phyloP scores from a whole-genome alignment of 2,797 vertebrate species.

The Nyctalus aviator region DNA sequence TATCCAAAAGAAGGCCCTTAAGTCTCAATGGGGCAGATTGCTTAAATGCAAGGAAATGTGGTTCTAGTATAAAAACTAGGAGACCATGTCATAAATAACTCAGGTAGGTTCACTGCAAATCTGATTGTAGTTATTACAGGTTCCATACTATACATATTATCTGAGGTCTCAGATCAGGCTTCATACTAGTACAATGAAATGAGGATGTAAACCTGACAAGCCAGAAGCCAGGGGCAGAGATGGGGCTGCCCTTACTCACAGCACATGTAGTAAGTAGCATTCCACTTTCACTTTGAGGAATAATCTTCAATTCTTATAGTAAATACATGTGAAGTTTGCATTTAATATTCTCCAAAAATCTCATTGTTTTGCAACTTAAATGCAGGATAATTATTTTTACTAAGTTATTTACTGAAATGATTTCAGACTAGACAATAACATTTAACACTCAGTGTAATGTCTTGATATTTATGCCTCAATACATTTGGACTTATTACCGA shows the following conservation, averaged over 20 bases:
- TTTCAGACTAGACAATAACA: constrained; percentile 73
- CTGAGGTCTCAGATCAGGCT: constrained; percentile 34
- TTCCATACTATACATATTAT: constrained; percentile 34
- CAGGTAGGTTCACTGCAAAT: constrained; percentile 52
- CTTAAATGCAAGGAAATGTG: constrained; percentile 44
- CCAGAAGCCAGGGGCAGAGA: background rate
- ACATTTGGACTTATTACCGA: constrained; percentile 82
- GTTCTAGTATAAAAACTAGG: constrained; percentile 60
- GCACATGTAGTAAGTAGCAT: constrained; percentile 1
- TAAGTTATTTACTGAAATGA: constrained; percentile 79
- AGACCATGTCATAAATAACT: constrained; percentile 54
- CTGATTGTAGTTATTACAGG: constrained; percentile 27
- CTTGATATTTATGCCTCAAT: constrained; percentile 72
- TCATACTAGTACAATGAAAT: constrained; percentile 25
- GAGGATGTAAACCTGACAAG: constrained; percentile 60
- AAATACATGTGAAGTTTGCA: constrained; percentile 13
- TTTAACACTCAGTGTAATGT: constrained; percentile 64
- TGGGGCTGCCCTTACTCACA: background rate
- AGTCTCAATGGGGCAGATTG: background rate
- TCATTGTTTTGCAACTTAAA: constrained; percentile 71
- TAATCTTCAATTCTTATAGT: constrained; percentile 58
- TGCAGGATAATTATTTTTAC: constrained; percentile 74
- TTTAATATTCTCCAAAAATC: constrained; percentile 43
- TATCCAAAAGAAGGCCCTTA: background rate
- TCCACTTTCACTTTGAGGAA: constrained; percentile 37